phyloP scores from a whole-genome alignment of 2,113 vertebrate genomes.

The Peromyscus leucopus region DNA sequence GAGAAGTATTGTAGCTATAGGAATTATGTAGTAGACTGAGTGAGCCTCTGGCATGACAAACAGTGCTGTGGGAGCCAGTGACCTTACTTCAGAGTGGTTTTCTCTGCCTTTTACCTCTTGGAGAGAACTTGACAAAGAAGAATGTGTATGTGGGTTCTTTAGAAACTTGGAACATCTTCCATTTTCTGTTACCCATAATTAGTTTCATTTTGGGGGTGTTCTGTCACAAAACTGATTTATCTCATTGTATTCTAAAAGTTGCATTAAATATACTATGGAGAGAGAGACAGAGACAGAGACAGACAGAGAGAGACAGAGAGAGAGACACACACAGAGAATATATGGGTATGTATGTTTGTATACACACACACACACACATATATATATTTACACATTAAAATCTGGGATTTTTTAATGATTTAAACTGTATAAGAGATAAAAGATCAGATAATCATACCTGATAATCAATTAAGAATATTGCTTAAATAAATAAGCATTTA shows the following conservation, averaged over 20 bases:
- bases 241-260: conserved; percentile 38
- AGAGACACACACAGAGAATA: neutral
- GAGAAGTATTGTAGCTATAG: neutral
- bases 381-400: neutral
- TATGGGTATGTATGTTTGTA: neutral
- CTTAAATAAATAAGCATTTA: conserved; percentile 24
- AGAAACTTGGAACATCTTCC: conserved; percentile 42
- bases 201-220: conserved; percentile 33
- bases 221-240: neutral
- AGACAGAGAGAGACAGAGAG: neutral
- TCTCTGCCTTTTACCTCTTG: neutral
- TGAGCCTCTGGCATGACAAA: neutral
- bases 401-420: conserved; percentile 5
- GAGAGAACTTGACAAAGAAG: neutral
- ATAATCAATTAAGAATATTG: neutral
- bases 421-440: conserved; percentile 28
- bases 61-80: neutral
- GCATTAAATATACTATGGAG: neutral
- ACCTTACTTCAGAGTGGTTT: neutral
- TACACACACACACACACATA: neutral
- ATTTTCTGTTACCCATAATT: conserved; percentile 31
- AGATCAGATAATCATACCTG: neutral
- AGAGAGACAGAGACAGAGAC: neutral
- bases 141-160: conserved; percentile 8
- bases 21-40: neutral